A percentile compares a stretch with the other conserved stretches of the same genome.
Evolutionary conservation across 2,888 invertebrate genomes (phyloP).

Genomic region (Ametastegia equiseti): DNA sequence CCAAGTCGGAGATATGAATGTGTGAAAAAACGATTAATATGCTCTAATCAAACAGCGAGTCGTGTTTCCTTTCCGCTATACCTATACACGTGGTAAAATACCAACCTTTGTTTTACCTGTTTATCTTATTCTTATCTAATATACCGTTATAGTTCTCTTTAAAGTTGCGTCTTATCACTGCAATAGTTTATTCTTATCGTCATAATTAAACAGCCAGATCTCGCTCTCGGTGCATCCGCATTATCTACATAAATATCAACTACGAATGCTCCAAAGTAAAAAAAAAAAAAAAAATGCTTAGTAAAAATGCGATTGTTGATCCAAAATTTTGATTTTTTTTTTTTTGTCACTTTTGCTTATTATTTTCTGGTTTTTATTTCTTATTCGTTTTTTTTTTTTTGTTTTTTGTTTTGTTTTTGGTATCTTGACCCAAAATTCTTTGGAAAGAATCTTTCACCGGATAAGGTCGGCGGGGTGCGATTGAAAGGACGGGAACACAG

Average conservation of each 20-base stretch:
- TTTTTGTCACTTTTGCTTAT: no score
- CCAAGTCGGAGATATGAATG: no score
- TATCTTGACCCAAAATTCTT: no score
- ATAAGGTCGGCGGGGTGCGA: background rate
- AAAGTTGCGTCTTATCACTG: constrained; percentile 3
- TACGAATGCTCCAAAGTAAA: no score
- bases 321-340: no score
- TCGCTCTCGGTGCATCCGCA: constrained; percentile 36
- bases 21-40: background rate
- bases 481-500: background rate
- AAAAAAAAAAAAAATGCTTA: no score
- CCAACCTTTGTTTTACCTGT: constrained; percentile 9
- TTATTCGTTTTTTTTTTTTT: background rate
- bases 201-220: no score
- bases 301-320: no score
- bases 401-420: no score
- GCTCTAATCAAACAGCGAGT: background rate
- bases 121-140: constrained; percentile 13
- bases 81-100: background rate
- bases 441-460: no score
- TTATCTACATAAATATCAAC: background rate
- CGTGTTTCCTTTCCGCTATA: background rate
- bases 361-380: no score
- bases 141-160: background rate
- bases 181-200: background rate